Evolutionary conservation across 2,113 vertebrate genomes (phyloP).

Genomic region (Eptesicus fuscus): DNA sequence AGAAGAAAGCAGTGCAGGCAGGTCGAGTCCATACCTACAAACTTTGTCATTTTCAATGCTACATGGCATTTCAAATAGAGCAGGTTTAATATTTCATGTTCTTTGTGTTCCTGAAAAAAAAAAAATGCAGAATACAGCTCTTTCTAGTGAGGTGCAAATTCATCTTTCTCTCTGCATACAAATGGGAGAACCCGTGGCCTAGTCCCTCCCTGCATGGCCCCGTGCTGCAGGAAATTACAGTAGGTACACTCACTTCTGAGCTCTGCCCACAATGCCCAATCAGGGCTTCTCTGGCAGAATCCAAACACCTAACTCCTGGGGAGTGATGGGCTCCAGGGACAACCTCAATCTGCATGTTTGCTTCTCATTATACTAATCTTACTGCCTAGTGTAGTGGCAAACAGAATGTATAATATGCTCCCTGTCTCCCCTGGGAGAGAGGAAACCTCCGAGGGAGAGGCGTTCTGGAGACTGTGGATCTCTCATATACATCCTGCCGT

Average conservation of each 20-base stretch:
- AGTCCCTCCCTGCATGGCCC: neutral
- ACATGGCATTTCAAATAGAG: neutral
- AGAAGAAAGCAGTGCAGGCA: accelerated
- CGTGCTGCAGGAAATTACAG: neutral
- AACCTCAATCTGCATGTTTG: neutral
- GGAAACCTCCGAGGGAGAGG: neutral
- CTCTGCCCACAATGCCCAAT: neutral
- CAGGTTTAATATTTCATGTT: neutral
- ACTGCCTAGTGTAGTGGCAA: neutral
- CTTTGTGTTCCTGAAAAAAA: neutral
- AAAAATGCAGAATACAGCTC: neutral
- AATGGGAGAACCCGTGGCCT: neutral
- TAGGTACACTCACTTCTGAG: neutral
- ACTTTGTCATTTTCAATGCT: neutral
- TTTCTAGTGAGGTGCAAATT: neutral
- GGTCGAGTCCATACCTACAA: neutral
- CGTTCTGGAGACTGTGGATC: neutral
- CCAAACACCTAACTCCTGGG: neutral
- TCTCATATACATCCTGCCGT: neutral
- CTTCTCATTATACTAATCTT: neutral
- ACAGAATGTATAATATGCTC: neutral
- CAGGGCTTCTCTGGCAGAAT: neutral
- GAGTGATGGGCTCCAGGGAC: accelerated
- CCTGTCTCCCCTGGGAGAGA: neutral
- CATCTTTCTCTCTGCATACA: neutral